Evolutionary conservation across 2,888 invertebrate species (phyloP).

Genomic region (Dendrolimus houi): DNA sequence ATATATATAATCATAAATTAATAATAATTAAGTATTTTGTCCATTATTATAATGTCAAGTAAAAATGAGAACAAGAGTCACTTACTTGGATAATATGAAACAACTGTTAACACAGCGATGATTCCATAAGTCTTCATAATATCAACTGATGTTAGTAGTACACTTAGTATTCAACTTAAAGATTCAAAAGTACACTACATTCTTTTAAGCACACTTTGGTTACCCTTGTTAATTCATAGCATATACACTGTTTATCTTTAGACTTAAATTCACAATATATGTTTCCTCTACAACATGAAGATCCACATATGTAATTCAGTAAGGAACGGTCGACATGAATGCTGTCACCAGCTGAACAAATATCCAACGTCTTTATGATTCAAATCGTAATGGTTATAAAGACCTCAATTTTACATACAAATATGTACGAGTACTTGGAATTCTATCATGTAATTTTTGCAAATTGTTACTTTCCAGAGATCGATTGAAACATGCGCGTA

Average conservation of each 20-base stretch:
- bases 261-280: background rate
- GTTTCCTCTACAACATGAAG: slow-evolving; percentile 16
- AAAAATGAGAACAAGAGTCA: slow-evolving; percentile 12
- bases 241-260: too few relatives aligned
- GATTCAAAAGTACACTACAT: background rate
- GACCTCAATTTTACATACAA: slow-evolving; percentile 3
- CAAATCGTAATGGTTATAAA: slow-evolving; percentile 7
- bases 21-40: too few relatives aligned
- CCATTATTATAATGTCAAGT: too few relatives aligned
- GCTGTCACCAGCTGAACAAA: slow-evolving; percentile 43
- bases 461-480: background rate
- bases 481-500: slow-evolving; percentile 8
- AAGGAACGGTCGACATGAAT: slow-evolving; percentile 17
- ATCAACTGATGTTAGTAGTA: slow-evolving; percentile 2
- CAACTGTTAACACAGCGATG: slow-evolving; percentile 20
- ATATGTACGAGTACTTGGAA: background rate
- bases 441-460: background rate
- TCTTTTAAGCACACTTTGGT: background rate
- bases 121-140: slow-evolving; percentile 36
- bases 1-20: too few relatives aligned
- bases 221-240: too few relatives aligned
- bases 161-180: background rate
- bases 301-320: slow-evolving; percentile 31
- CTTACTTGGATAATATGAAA: slow-evolving; percentile 35
- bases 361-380: slow-evolving; percentile 23